Evolutionary conservation across 2,797 vertebrate genomes (phyloP).

Genomic region (Sebastes matsubarae): DNA sequence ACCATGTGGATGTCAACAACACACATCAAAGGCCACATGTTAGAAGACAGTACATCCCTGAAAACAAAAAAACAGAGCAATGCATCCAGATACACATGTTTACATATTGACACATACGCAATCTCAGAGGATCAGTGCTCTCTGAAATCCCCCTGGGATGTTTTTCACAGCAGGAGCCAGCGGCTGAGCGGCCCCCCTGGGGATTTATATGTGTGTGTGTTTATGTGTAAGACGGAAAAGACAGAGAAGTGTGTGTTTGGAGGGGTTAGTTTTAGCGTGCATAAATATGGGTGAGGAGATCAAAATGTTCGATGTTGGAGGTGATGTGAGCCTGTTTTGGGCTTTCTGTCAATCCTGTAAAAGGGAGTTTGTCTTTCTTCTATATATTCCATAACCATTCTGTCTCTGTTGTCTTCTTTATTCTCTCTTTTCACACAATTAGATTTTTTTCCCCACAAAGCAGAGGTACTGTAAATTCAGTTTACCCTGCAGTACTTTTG

Average conservation of each 20-base stretch:
- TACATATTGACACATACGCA: constrained; percentile 70
- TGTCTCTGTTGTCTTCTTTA: background rate
- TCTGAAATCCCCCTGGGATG: constrained; percentile 66
- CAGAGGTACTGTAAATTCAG: background rate
- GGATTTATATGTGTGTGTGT: constrained; percentile 46
- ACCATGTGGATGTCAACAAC: constrained; percentile 61
- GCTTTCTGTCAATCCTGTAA: background rate
- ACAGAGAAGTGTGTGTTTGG: constrained; percentile 18
- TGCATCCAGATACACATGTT: constrained; percentile 68
- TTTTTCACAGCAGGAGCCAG: constrained; percentile 65
- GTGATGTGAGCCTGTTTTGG: background rate
- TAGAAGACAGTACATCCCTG: constrained; percentile 37
- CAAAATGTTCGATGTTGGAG: background rate
- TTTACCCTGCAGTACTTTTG: background rate
- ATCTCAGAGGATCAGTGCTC: constrained; percentile 71
- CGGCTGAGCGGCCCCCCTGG: constrained; percentile 37
- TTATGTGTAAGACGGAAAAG: background rate
- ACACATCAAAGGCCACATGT: constrained; percentile 49
- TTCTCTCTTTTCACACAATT: background rate
- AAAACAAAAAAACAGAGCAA: constrained; percentile 74
- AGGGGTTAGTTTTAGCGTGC: constrained; percentile 12
- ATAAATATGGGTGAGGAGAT: constrained; percentile 29
- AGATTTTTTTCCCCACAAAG: background rate
- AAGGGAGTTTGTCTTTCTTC: background rate
- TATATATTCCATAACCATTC: too few relatives aligned